A percentile compares a stretch with the other conserved stretches of the same genome.
phyloP scores from a whole-genome alignment of 2,888 invertebrate genomes.

The Cheilosia grossa region DNA sequence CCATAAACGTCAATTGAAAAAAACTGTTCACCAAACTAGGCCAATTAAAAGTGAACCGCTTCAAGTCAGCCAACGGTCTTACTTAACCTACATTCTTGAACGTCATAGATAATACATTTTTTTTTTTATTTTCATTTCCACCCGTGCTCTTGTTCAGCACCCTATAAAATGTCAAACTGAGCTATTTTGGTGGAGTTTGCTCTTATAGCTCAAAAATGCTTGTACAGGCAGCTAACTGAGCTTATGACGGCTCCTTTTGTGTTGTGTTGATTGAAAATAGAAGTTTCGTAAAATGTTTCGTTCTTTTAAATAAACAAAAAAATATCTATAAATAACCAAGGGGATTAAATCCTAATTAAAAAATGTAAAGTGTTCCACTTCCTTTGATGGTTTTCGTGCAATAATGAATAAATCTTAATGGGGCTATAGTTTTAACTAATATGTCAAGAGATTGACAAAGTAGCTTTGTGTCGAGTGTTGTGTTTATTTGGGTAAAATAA shows the following conservation, averaged over 20 bases:
- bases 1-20: too few species aligned
- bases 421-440: constrained; percentile 39
- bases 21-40: too few species aligned
- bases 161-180: constrained; percentile 22
- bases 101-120: too few species aligned
- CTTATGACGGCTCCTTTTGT: constrained; percentile 33
- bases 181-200: background rate
- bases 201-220: too few species aligned
- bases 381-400: constrained; percentile 33
- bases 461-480: constrained; percentile 62
- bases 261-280: constrained; percentile 55
- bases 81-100: too few species aligned
- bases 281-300: constrained; percentile 52
- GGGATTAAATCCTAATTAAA: constrained; percentile 7
- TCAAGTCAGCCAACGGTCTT: too few species aligned
- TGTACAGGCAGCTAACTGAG: constrained; percentile 9
- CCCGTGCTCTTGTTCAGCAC: too few species aligned
- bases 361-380: background rate
- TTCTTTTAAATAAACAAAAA: constrained; percentile 65
- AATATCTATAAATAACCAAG: constrained; percentile 62
- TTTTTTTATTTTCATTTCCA: too few species aligned
- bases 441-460: constrained; percentile 66
- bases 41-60: too few species aligned
- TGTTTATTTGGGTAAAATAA: constrained; percentile 60
- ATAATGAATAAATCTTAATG: constrained; percentile 22